Percentiles rank a stretch among this genome's conserved stretches.
Conservation (phyloP, 2,888 invertebrate genomes). For the Tipula confusa region DNA sequence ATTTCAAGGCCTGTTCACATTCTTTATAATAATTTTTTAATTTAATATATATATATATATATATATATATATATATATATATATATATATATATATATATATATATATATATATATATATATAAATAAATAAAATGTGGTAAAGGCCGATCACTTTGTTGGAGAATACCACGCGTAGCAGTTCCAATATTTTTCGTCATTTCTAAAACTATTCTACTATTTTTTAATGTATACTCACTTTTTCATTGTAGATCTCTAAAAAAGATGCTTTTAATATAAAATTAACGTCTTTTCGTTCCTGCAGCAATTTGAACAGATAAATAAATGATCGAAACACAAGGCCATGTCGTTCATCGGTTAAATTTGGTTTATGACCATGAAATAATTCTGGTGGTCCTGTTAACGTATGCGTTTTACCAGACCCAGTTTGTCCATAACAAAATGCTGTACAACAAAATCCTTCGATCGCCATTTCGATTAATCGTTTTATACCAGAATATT, state of each 20-base stretch:
- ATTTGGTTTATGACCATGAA: conserved; percentile 57
- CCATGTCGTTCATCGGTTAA: conserved; percentile 74
- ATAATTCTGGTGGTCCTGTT: conserved; percentile 83
- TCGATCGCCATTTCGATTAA: conserved; percentile 92
- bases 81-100: too few species aligned
- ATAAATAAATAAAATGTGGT: too few species aligned
- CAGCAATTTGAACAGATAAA: conserved; percentile 80
- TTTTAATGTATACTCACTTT: conserved; percentile 80
- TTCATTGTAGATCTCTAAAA: conserved; percentile 94
- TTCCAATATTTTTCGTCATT: too few species aligned
- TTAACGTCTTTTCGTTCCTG: conserved; percentile 70
- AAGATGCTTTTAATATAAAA: conserved; percentile 86
- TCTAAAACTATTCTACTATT: too few species aligned
- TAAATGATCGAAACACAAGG: conserved; percentile 83
- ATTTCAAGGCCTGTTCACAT: too few species aligned
- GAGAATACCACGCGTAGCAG: too few species aligned
- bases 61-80: too few species aligned
- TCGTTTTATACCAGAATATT: conserved; percentile 84
- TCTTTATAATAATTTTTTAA: too few species aligned
- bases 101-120: too few species aligned
- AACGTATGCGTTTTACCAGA: conserved; percentile 95
- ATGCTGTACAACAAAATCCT: conserved; percentile 89
- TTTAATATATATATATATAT: too few species aligned
- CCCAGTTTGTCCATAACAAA: conserved; percentile 96
- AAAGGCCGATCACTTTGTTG: too few species aligned